A percentile compares a stretch with the other conserved stretches of the same genome.
Evolutionary conservation across 2,797 vertebrate genomes (phyloP).

Genomic region (Corythornis leucogaster): DNA sequence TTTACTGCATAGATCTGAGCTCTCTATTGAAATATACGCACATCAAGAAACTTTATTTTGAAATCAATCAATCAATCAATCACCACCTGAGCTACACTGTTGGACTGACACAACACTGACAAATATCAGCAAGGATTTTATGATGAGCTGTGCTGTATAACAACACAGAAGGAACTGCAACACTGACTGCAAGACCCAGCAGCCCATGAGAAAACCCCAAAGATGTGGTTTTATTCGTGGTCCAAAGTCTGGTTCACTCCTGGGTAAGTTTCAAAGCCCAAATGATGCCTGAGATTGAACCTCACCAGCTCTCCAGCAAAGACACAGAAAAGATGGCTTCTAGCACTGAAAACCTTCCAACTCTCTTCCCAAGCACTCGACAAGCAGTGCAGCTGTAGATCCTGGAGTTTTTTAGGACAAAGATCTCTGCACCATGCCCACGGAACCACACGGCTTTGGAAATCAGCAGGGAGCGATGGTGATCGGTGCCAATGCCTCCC

Average conservation of each 20-base stretch:
- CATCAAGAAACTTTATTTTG: neutral
- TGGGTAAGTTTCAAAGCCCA: neutral
- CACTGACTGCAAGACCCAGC: neutral
- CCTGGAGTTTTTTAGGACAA: neutral
- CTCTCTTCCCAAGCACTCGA: neutral
- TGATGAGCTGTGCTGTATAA: rapidly evolving
- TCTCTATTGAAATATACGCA: neutral
- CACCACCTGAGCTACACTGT: neutral
- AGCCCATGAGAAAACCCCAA: neutral
- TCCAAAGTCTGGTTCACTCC: rapidly evolving
- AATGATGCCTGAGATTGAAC: neutral
- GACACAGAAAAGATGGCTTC: neutral
- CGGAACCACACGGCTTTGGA: neutral
- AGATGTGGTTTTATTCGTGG: neutral
- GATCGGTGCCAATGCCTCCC: neutral
- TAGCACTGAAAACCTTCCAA: neutral
- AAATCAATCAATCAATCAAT: neutral
- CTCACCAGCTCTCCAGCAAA: neutral
- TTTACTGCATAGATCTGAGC: neutral
- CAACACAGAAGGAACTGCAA: neutral
- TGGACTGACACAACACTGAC: neutral
- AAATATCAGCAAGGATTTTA: rapidly evolving
- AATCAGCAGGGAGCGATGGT: rapidly evolving
- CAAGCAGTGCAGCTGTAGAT: neutral
- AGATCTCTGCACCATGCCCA: neutral